Base-by-base conservation (phyloP, 2,113 vertebrate species). In the Sphaerodactylus townsendi region DNA sequence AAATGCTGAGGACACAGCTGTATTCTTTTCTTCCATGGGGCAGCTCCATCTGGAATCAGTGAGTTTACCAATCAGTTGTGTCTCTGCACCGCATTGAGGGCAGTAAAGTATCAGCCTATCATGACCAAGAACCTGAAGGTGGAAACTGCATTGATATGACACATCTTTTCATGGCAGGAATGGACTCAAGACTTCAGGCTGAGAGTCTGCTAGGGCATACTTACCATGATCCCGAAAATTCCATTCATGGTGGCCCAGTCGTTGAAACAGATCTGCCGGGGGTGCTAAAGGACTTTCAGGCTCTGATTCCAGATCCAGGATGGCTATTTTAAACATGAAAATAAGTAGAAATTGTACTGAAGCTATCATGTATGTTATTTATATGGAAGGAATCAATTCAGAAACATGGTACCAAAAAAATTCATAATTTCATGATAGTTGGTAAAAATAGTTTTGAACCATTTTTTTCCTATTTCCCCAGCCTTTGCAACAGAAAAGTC, bases 221-320 rank as follows among this genome's bases (percentile, higher is more conserved):
- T 13, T 35, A 94, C 96, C 93, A 23, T 80, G 90, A 21, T 87
- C 93, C 78, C 66, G 87, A 70, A 83, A 78, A 4, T 66, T 37
- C 73, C 94, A 81, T 79, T 94, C 89, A 1, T 85, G 92, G 48
- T 90, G 95, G 1, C 90, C 87, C 13, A 94, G 85, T 46, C 68
- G 30, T 3, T 95, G 95, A 87, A 93, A 89, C 93, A 97, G 96
- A 50, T 96, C 96, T 62, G 90, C 89, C 3, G 96, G 91, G 4
- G 95, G 95, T 0, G 50, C 84, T 81, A 90, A 91, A 0, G 96
- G 92, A 6, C 91, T 86, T 81, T 96, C 96, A 0, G 93, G 96
- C 35, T 95, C 93, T 0, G 94, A 94, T 79, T 90, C 95, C 11
- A 94, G 94, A 78, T 96, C 96, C 41, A 81, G 89, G 0, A 69